Evolutionary conservation across 2,797 vertebrate genomes (phyloP), one percentile per base, ranked within the genome.

Genomic region (Peromyscus eremicus): DNA sequence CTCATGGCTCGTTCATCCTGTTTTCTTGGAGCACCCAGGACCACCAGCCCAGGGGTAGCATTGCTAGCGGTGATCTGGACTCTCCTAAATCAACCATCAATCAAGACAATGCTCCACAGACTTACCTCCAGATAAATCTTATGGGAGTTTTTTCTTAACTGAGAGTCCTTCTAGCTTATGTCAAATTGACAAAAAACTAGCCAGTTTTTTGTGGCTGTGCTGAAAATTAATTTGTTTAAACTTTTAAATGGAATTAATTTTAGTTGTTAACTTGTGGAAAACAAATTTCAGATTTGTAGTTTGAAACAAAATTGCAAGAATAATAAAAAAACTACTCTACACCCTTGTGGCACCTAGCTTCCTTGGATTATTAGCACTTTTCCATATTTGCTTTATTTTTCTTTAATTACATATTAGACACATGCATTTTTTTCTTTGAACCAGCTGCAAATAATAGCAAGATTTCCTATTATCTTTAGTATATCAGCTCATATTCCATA

Each of bases 301-400:
- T 82, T 93, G 43, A 95, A 92, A 85, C 68, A 81, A 57, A 71
- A 57, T 93, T 92, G 14, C 21, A 70, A 86, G 83, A 88, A 73
- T 84, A 90, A 55, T 89, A n/a, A 70, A 85, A 70, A 93, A 90
- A 68, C 16, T 10, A 52, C 11, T 34, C 0, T 90, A 66, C 23
- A 94, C 9, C 23, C 27, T 25, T 83, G 55, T 32, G 75, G 37
- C 32, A 92, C 14, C 32, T 27, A 25, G 46, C 32, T 92, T 96
- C 91, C 34, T 89, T 91, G 11, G 57, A 84, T 80, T 89, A 19
- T 95, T 96, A 82, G 23, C 73, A 83, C 89, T 96, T 96, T 93
- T 57, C 49, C 19, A 29, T 94, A 70, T 94, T 94, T 91, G 29
- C 27, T 34, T 95, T 95, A 52, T 57, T 94, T 11, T 40, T 89